Evolutionary conservation across 1,140 invertebrate genomes (phyloP), one percentile per base, ranked within the genome.

Genomic region (Delia radicum): DNA sequence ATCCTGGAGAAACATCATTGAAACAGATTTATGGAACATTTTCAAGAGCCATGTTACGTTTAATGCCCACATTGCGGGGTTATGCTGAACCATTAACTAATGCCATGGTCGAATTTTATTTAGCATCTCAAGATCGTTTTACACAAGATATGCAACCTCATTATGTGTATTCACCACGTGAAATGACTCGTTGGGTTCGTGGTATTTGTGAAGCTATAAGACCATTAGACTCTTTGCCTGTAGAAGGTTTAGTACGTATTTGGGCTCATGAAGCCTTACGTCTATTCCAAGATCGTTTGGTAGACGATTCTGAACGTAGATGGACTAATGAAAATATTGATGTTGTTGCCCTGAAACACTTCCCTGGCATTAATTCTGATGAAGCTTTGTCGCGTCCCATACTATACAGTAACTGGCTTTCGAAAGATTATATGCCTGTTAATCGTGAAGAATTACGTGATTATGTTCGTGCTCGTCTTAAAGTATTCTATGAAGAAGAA

Each of bases 101-200:
- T 84, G 97, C 98, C 3, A 99, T 99, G 98, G 98, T 99, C 0
- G 97, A 99, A 83, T 97, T 99, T 82, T 99, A 99, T 88, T 88
- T 99, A 2, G 91, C 93, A 10, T 99, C 97, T 12, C 98, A 99
- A 90, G 98, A 99, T 87, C 90, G 93, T 71, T 99, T 99, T 86
- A 99, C 98, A 0, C 98, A 99, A 88, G 98, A 99, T 86, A 99
- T 99, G 96, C 98, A 99, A 87, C 98, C 98, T 1, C 98, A 99
- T 87, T 99, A 99, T 86, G 96, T 99, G 1, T 99, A 99, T 88
- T 99, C 97, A 77, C 98, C 98, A n/a, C 91, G 98, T 87, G 98
- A 99, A 88, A 96, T 99, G 95, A 99, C 98, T 0, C 88, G 98
- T 77, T 99, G 98, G 98, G 98, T 99, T 5, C 90, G 98, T 65